Base-by-base conservation (phyloP, 1,140 invertebrate genomes). In the Camponotus vicinus region DNA sequence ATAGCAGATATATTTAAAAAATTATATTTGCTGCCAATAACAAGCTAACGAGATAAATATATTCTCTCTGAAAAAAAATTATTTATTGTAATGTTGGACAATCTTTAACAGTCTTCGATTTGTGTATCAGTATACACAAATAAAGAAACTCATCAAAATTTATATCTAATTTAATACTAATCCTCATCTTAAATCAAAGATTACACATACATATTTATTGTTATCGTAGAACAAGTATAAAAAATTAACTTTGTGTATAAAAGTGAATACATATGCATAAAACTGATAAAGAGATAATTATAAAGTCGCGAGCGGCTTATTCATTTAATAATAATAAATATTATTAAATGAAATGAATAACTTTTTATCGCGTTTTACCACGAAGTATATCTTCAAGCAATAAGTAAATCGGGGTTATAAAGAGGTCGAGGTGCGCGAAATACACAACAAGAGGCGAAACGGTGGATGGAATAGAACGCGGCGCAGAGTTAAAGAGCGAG, bases 401-500 rank as follows among this genome's bases (percentile, higher is more conserved):
- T 73, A 57, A 73, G 40, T 57, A 73, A 73, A 45, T 32, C 40
- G 70, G 32, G 27, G 15, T 59, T 75, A 40, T 42, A 52, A 37
- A 21, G 21, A 13, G 21, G 18, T 3, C 67, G 34, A 18, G 77
- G 57, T 18, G 13, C 15, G 4, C 76, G 59, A 61, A 27, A 75
- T 40, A 75, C 78, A 64, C 61, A 59, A 85, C 57, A 79, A 49
- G 73, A 63, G 80, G 52, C 45, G 37, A 34, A 42, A n/a, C 27
- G 13, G 37, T 6, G 83, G 15, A 67, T 57, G 64, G 76, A 88
- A 88, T 79, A 73, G 67, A 61, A 13, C 79, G 52, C 18, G 13
- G 55, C 21, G 32, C 40, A 73, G 13, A 75, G 69, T 83, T 83
- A 83, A 75, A 75, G 71, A 69, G 79, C 59, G 40, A 77, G 55